Conservation (phyloP, 1,140 invertebrate species). For the Leptonema lineaticorne region DNA sequence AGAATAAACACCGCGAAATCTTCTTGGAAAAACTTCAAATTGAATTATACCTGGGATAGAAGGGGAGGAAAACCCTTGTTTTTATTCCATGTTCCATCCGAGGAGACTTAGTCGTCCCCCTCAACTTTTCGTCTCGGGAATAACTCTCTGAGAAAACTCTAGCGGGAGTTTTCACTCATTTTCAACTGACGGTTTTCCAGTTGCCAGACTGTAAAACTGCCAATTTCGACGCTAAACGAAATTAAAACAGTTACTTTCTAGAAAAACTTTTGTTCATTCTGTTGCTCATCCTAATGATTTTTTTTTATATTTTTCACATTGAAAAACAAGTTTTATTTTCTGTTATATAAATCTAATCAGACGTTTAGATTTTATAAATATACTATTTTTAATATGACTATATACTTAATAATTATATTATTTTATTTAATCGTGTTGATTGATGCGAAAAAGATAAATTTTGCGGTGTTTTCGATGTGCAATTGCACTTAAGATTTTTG, state of each 20-base stretch:
- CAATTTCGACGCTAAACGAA: conserved; percentile 36
- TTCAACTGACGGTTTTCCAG: not conserved
- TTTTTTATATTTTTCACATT: no score
- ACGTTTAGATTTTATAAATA: no score
- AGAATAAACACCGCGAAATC: conserved; percentile 36
- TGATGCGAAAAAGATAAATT: no score
- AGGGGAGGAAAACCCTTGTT: conserved; percentile 17
- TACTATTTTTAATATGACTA: no score
- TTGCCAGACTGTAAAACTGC: conserved; percentile 35
- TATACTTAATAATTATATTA: no score
- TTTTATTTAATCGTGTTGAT: no score
- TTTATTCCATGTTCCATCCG: conserved; percentile 26
- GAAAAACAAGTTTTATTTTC: no score
- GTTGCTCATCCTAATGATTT: no score
- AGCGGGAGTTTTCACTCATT: not conserved
- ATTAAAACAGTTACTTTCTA: conserved; percentile 40
- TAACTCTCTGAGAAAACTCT: not conserved
- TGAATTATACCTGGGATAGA: conserved; percentile 39
- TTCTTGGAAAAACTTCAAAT: conserved; percentile 39
- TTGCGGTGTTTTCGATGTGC: no score
- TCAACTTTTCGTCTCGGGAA: not conserved
- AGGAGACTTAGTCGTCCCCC: not conserved
- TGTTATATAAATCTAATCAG: no score
- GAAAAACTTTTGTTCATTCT: conserved; percentile 29
- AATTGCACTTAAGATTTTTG: no score